Evolutionary conservation across 1,140 invertebrate genomes (phyloP), one percentile per base, ranked within the genome.

Genomic region (Diabrotica undecimpunctata): DNA sequence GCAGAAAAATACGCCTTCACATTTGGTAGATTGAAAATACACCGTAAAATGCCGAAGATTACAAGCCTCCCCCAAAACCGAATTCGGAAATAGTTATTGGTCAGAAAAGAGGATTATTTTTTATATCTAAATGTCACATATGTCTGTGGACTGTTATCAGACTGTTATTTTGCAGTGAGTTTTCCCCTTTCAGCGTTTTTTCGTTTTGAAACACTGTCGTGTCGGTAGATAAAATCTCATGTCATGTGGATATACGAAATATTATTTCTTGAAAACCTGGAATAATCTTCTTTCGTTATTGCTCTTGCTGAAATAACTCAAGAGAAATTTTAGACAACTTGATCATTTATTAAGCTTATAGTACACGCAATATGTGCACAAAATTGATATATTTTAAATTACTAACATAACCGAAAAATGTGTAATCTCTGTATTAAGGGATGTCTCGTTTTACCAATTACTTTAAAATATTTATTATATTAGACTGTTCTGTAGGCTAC

Each of bases 51-150:
- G 66, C 54, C 60, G 41, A 54, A 66, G 67, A 69, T 69, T 69
- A 69, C 64, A 66, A 61, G 10, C 52, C 14, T 37, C 60, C 46
- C 67, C 61, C 54, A 56, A 9, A 25, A 53, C 50, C 12, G 10
- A 57, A 61, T 50, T 50, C 60, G 56, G 62, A 54, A 55, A 61
- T 59, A 39, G 54, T 51, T 73, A 69, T 71, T 71, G 71, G 71
- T 69, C 71, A 73, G 69, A 65, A 70, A 73, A 73, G 69, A 64
- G 69, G 71, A 70, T 73, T 73, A 73, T 71, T 71, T 73, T 71
- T 70, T 73, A 64, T 73, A 71, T 73, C 69, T 69, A 71, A 73
- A 73, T 64, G 69, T 58, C 64, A 57, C 71, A 70, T 73, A 73
- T 73, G 71, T 71, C 65, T 62, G 12, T 50, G 52, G 52, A 65